Base-by-base conservation (phyloP, 2,113 vertebrate genomes). In the Myiopsitta monachus region DNA sequence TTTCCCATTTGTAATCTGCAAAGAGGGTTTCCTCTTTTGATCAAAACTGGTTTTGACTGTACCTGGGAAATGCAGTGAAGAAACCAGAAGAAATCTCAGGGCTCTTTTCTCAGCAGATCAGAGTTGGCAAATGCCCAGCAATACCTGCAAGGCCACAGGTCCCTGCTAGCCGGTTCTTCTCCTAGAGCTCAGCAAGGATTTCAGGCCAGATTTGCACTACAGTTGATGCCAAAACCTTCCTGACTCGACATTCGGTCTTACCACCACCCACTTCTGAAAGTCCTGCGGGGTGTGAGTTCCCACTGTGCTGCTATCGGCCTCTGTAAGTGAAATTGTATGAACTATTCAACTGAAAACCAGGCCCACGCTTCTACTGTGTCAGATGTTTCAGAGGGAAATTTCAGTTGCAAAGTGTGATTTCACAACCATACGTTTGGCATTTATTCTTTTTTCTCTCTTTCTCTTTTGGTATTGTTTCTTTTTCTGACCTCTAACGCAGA, bases 281-380 rank as follows among this genome's bases (percentile, higher is more conserved):
- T 18, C 18, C 17, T 14, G 6, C 30, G 33, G 54, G 27, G 14
- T 67, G 44, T 14, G 19, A 67, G 27, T 39, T 86, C 57, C 64
- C 44, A 33, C 55, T 27, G 3, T 10, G 11, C 49, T 81, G 78
- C 38, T 52, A 11, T 67, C 10, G 5, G 49, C 63, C 30, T 46
- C 55, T 16, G 0, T 6, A 77, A 61, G 21, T 26, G 30, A 82
- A 84, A 52, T 4, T 6, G 1, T 15, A n/a, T 1, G 11, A 78
- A 47, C 49, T 36, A 51, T 46, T 84, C 23, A 13, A 62, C 27
- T 67, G 83, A 77, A 94, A 83, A 74, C 66, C 36, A 49, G 19
- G 36, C 52, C 52, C 10, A 4, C 1, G 1, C 43, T 76, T 47
- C 59, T 83, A 2, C n/a, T 57, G 44, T 15, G 33, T 36, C 27